Evolutionary conservation across 2,797 vertebrate species (phyloP), one percentile per base, ranked within the genome.

Genomic region (Falco columbarius): DNA sequence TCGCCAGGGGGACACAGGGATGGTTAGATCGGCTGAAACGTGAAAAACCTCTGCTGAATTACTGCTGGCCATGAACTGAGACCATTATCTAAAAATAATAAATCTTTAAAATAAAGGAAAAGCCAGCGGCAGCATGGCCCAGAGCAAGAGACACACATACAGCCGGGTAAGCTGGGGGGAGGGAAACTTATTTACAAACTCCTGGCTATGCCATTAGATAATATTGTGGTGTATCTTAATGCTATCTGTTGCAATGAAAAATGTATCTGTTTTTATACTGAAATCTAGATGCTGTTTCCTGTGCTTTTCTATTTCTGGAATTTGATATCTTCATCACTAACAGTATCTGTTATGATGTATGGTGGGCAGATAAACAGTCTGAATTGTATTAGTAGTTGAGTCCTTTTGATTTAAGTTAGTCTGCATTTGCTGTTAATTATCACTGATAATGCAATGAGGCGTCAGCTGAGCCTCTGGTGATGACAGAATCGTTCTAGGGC

Each of bases 61-160:
- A 21, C 80, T 62, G 52, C 91, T 75, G 95, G 93, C 93, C 95
- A 96, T 96, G 97, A 94, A 94, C 96, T 91, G 87, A 97, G 91
- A 65, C 46, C 51, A 5, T 40, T 66, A 40, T 29, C 54, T 18
- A 15, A 11, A 54, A 46, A 74, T n/a, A 52, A 80, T 52, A 30
- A n/a, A 81, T 21, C 68, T 23, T 26, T 73, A 81, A 89, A 80
- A 63, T 47, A 71, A 36, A 68, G 83, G 93, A 63, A 80, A 81
- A 75, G 84, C 34, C 17, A 46, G 66, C 90, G 95, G 94, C 98
- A 95, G 93, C 98, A 99, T 99, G 99, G 99, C 99, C 98, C 99
- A 99, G 97, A 98, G 98, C 95, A 99, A 98, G 98, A 98, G 99
- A 95, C 99, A 97, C 97, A 72, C 98, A 13, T 98, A 98, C 97